These are phyloP conservation scores for Nothoprocta perdicaria DNA, from an alignment of 2,113 vertebrate genomes.

Conservation along the genomic window DNA sequence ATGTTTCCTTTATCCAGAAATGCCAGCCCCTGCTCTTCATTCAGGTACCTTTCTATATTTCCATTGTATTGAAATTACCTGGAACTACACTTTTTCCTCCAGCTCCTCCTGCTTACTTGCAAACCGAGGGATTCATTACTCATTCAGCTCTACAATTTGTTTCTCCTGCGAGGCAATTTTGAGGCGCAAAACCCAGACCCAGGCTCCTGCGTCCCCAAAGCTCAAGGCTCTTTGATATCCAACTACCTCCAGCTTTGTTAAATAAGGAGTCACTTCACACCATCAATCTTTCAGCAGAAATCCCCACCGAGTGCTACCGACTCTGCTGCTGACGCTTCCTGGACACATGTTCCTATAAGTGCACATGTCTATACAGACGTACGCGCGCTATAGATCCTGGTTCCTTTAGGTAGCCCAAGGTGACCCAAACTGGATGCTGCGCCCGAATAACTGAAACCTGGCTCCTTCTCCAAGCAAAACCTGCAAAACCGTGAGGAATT, in stretches of 20 bases:
- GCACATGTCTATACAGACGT: not conserved
- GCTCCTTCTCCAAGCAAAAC: conserved; percentile 37
- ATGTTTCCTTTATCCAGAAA: not conserved
- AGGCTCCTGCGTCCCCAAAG: conserved; percentile 18
- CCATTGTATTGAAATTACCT: conserved; percentile 5
- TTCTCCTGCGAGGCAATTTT: conserved; percentile 28
- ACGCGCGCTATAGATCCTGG: accelerated
- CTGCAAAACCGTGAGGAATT: conserved; percentile 6
- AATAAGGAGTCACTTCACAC: conserved; percentile 5
- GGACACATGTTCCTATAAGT: not conserved
- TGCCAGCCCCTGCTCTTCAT: not conserved
- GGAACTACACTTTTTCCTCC: not conserved
- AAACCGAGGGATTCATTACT: conserved; percentile 29
- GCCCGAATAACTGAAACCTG: conserved; percentile 36
- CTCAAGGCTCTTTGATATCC: conserved; percentile 43
- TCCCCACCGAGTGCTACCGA: not conserved
- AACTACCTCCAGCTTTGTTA: conserved; percentile 56
- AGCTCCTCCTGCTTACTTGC: conserved; percentile 7
- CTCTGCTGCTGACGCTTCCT: not conserved
- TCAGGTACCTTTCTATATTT: not conserved
- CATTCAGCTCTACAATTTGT: not conserved
- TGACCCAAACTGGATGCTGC: not conserved
- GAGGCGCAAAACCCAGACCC: not conserved
- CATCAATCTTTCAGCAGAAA: conserved; percentile 28
- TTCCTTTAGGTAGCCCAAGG: conserved; percentile 10